phyloP scores from a whole-genome alignment of 2,888 invertebrate genomes.

The Folsomia candida region DNA sequence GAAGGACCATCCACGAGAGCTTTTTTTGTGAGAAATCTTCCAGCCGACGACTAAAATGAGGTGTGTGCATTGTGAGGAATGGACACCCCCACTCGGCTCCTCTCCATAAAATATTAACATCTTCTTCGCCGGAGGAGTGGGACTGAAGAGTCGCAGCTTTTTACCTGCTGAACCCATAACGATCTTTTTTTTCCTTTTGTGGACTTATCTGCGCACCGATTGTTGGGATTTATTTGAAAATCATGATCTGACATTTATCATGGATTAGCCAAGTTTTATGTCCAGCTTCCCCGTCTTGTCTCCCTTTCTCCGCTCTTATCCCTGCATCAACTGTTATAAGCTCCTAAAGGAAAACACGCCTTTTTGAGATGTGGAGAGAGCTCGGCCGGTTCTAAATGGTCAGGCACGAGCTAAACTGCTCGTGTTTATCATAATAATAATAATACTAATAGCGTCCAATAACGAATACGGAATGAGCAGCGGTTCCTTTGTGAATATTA shows the following conservation, averaged over 20 bases:
- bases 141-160: too few species aligned
- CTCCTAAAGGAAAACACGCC: too few species aligned
- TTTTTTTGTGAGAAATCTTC: background rate
- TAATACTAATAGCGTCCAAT: too few species aligned
- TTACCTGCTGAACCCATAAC: too few species aligned
- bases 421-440: background rate
- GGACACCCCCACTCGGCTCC: too few species aligned
- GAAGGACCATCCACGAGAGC: too few species aligned
- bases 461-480: background rate
- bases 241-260: slow-evolving; percentile 16
- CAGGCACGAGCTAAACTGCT: background rate
- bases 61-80: background rate
- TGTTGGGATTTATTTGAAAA: background rate
- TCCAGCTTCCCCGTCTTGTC: too few species aligned
- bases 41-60: background rate
- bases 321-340: too few species aligned
- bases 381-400: background rate
- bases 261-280: background rate
- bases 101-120: too few species aligned
- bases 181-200: background rate
- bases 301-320: too few species aligned
- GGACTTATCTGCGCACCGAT: background rate
- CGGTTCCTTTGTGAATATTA: background rate
- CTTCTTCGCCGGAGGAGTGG: too few species aligned
- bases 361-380: too few species aligned